A percentile compares a stretch with the other conserved stretches of the same genome.
phyloP scores from a whole-genome alignment of 2,888 invertebrate genomes.

The Sympetrum striolatum region DNA sequence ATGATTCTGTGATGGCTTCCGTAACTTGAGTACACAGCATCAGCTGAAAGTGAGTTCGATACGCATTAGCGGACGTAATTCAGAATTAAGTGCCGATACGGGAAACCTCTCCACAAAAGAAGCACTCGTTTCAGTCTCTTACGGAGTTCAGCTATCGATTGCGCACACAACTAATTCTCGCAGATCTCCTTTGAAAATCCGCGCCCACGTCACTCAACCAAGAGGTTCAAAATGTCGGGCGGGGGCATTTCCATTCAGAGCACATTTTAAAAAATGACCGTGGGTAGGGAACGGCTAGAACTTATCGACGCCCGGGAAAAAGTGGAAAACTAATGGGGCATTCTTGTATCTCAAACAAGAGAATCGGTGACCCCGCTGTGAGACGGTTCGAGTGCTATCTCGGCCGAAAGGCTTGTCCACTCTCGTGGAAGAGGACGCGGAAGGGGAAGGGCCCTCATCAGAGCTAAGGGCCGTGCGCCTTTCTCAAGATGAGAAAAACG shows the following conservation, averaged over 20 bases:
- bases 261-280: constrained; percentile 6
- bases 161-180: too few relatives aligned
- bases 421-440: not conserved
- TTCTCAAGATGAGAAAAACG: constrained; percentile 39
- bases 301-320: constrained; percentile 25
- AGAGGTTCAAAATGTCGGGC: not conserved
- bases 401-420: constrained; percentile 35
- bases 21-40: too few relatives aligned
- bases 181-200: not conserved
- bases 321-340: constrained; percentile 38
- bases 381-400: constrained; percentile 33
- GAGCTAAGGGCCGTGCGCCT: not conserved
- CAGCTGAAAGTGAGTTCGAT: too few relatives aligned
- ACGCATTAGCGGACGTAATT: too few relatives aligned
- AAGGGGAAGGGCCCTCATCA: constrained; percentile 7
- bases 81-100: too few relatives aligned
- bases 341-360: constrained; percentile 39
- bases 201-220: not conserved
- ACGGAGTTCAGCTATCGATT: too few relatives aligned
- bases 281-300: not conserved
- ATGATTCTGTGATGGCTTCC: too few relatives aligned
- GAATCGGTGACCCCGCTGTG: constrained; percentile 38
- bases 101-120: too few relatives aligned
- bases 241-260: not conserved
- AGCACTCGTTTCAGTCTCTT: too few relatives aligned